phyloP scores from a whole-genome alignment of 1,140 invertebrate genomes.

The Xylocopa sonorina region DNA sequence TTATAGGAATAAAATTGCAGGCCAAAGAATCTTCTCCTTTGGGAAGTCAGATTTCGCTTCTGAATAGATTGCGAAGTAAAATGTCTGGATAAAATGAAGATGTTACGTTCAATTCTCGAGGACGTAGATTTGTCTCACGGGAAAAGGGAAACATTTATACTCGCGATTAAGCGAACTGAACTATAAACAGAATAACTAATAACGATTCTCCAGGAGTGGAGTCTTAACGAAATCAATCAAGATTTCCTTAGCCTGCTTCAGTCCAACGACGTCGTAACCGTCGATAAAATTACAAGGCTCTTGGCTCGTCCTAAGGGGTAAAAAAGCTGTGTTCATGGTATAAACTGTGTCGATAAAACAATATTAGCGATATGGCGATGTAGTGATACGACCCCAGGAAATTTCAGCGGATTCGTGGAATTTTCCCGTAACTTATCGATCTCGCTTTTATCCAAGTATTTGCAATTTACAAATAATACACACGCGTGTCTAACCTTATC shows the following conservation, averaged over 20 bases:
- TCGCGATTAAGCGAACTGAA: no score
- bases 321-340: slow-evolving; percentile 25
- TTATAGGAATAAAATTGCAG: neutral
- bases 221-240: slow-evolving; percentile 43
- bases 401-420: slow-evolving; percentile 24
- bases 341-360: slow-evolving; percentile 38
- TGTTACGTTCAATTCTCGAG: no score
- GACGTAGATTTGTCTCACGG: no score
- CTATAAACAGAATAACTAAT: no score
- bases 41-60: no score
- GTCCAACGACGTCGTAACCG: slow-evolving; percentile 26
- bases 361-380: slow-evolving; percentile 35
- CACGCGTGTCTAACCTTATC: no score
- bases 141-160: no score
- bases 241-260: neutral
- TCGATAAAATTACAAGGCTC: slow-evolving; percentile 54
- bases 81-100: no score
- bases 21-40: no score
- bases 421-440: neutral
- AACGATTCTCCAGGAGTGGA: neutral
- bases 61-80: no score
- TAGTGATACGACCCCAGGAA: slow-evolving; percentile 8
- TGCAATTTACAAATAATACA: no score
- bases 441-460: no score
- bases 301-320: slow-evolving; percentile 27